These are phyloP conservation scores for Thereuonema tuberculata DNA, from an alignment of 1,140 invertebrate genomes.

Conservation along the genomic window DNA sequence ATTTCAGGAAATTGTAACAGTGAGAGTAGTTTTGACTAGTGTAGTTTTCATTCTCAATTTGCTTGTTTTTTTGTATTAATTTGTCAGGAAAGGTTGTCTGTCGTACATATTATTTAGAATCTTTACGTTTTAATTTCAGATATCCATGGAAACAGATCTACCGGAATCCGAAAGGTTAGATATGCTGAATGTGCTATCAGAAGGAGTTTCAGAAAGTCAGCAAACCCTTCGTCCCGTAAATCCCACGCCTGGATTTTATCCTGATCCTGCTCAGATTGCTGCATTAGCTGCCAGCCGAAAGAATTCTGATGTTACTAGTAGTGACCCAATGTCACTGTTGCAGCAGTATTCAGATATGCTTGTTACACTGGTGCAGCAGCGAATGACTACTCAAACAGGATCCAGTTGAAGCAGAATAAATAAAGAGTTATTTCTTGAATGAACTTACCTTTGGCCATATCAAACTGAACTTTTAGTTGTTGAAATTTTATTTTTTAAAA, in stretches of 20 bases:
- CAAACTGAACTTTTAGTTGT: too few relatives aligned
- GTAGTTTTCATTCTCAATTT: too few relatives aligned
- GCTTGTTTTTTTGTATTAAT: too few relatives aligned
- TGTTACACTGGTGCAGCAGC: slow-evolving; percentile 44
- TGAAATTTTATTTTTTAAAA: too few relatives aligned
- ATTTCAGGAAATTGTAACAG: too few relatives aligned
- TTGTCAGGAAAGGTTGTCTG: too few relatives aligned
- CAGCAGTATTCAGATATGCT: slow-evolving; percentile 49
- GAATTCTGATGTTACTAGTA: not conserved
- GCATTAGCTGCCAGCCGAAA: not conserved
- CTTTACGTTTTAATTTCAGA: slow-evolving; percentile 13
- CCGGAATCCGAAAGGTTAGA: slow-evolving; percentile 15
- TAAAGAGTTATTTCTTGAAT: too few relatives aligned
- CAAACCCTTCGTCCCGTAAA: slow-evolving; percentile 15
- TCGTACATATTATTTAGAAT: too few relatives aligned
- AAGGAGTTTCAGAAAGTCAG: slow-evolving; percentile 19
- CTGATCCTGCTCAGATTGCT: not conserved
- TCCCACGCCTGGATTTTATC: not conserved
- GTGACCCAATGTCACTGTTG: slow-evolving; percentile 30
- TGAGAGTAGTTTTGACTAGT: too few relatives aligned
- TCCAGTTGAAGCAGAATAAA: too few relatives aligned
- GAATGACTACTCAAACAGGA: slow-evolving; percentile 30
- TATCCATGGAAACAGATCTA: slow-evolving; percentile 20
- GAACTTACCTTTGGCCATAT: too few relatives aligned
- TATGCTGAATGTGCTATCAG: slow-evolving; percentile 17